A percentile compares a stretch with the other conserved stretches of the same genome.
Conservation (phyloP, 2,797 vertebrate species). For the Vultur gryphus region DNA sequence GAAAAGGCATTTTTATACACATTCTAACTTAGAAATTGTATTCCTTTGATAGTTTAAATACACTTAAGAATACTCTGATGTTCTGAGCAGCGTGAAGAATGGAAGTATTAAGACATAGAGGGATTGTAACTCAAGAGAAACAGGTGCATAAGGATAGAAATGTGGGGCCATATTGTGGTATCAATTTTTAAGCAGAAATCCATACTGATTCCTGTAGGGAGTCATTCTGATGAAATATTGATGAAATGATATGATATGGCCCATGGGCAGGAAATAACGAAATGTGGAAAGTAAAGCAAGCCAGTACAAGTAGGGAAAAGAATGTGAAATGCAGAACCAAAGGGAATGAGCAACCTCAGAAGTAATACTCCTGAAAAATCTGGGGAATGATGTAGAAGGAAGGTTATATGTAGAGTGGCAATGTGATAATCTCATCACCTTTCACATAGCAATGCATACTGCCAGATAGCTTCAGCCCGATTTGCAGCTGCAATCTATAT, state of each 20-base stretch:
- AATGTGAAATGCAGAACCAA: neutral
- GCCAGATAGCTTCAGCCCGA: neutral
- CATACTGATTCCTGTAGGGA: neutral
- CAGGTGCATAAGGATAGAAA: neutral
- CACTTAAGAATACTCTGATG: neutral
- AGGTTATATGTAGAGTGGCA: neutral
- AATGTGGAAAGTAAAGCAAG: neutral
- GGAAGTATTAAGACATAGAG: neutral
- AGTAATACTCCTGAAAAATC: neutral
- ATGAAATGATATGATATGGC: neutral
- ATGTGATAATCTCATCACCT: neutral
- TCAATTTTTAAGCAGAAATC: constrained; percentile 52
- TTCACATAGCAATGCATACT: neutral
- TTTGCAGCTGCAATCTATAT: neutral
- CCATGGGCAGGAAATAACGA: constrained; percentile 13
- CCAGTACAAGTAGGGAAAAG: neutral
- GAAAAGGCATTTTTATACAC: constrained; percentile 21
- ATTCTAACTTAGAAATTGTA: neutral
- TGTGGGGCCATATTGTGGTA: neutral
- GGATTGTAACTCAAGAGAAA: neutral
- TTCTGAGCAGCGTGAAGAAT: neutral
- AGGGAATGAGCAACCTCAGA: neutral
- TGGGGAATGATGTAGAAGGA: neutral
- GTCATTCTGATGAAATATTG: constrained; percentile 49
- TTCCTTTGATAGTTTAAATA: neutral